Evolutionary conservation across 2,113 vertebrate genomes (phyloP).

Genomic region (Tachuris rubrigastra): DNA sequence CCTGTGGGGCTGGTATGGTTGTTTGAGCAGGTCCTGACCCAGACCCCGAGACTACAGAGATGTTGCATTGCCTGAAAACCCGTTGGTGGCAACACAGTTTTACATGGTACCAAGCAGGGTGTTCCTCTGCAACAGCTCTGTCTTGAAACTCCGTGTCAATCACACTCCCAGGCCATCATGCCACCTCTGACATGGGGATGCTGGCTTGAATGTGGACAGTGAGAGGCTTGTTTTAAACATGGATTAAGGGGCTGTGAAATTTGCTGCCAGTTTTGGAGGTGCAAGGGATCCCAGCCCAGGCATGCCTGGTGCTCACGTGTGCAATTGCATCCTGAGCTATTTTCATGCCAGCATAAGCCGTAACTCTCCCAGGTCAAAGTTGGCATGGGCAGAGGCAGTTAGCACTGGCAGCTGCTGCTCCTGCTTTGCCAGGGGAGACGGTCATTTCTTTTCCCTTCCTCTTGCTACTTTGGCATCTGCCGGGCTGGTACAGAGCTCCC

Average conservation of each 20-base stretch:
- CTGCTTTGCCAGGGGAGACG: neutral
- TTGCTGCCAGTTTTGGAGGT: neutral
- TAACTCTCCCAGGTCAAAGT: slow-evolving; percentile 33
- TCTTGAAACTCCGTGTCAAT: neutral
- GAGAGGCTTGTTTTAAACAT: neutral
- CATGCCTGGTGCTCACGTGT: neutral
- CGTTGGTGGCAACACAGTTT: neutral
- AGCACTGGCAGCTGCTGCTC: slow-evolving; percentile 28
- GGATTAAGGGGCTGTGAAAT: neutral
- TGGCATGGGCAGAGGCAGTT: slow-evolving; percentile 27
- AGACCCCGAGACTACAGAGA: neutral
- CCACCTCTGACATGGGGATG: neutral
- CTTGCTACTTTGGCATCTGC: slow-evolving; percentile 15
- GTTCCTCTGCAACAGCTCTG: neutral
- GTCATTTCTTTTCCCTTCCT: slow-evolving; percentile 1
- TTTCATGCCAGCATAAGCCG: neutral
- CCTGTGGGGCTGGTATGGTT: neutral
- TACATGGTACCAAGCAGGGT: neutral
- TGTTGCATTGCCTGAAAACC: neutral
- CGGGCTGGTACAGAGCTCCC: neutral
- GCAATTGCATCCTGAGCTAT: neutral
- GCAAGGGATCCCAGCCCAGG: neutral
- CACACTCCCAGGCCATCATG: neutral
- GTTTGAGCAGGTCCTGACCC: neutral
- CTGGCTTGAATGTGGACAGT: neutral